Conservation (phyloP, 2,888 invertebrate species). For the Ceramica pisi region DNA sequence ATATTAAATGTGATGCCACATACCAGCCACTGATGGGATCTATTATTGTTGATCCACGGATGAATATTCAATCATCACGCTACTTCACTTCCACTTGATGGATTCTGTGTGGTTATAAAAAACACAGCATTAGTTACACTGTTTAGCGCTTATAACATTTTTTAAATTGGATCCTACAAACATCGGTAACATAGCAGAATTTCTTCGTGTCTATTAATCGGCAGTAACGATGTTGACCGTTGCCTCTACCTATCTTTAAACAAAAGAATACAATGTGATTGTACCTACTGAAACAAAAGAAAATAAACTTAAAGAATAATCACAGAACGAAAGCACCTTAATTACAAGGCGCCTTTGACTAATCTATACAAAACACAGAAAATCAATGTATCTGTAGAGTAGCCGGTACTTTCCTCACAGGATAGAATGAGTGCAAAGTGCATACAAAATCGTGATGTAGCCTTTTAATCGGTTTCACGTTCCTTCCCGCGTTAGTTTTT, state of each 20-base stretch:
- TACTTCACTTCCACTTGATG: conserved; percentile 82
- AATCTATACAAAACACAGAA: conserved; percentile 84
- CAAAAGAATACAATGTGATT: conserved; percentile 69
- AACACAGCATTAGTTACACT: conserved; percentile 77
- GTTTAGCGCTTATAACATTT: conserved; percentile 73
- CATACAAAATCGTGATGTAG: conserved; percentile 91
- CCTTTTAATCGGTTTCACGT: conserved; percentile 91
- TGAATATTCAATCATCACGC: conserved; percentile 89
- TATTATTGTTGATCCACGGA: conserved; percentile 90
- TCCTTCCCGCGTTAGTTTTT: conserved; percentile 89
- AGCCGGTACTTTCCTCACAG: conserved; percentile 80
- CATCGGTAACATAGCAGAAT: conserved; percentile 57
- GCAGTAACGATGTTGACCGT: conserved; percentile 52
- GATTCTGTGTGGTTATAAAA: conserved; percentile 78
- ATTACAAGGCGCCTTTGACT: conserved; percentile 85
- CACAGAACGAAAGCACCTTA: conserved; percentile 80
- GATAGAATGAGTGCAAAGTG: conserved; percentile 90
- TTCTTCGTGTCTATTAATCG: conserved; percentile 61
- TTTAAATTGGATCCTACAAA: conserved; percentile 68
- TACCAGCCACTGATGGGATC: conserved; percentile 89
- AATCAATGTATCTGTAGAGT: conserved; percentile 83
- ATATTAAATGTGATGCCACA: conserved; percentile 90
- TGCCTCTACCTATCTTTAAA: conserved; percentile 58
- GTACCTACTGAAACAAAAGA: conserved; percentile 68
- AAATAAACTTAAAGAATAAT: conserved; percentile 73